Evolutionary conservation across 2,888 invertebrate genomes (phyloP), one percentile per base, ranked within the genome.

Genomic region (Norana najaformis): DNA sequence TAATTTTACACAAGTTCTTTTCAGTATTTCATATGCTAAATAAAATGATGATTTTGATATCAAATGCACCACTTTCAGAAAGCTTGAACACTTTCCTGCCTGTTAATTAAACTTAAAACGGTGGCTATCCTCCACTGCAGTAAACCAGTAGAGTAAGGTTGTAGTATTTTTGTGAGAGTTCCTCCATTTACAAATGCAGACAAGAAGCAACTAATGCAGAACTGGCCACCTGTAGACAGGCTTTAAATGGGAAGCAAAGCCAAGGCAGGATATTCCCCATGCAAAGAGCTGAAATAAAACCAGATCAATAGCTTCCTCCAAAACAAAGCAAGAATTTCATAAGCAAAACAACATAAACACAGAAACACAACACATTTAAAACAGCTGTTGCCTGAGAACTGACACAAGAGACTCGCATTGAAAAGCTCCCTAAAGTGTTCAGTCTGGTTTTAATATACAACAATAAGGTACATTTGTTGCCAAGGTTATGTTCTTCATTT

Each of bases 381-480:
- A 69, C 69, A 69, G 69, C n/a, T 69, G 69, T n/a, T 69, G n/a
- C n/a, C n/a, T 69, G n/a, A 69, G 69, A 69, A 69, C 30, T 69
- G 69, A 30, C n/a, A n/a, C 69, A 53, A 30, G 69, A 69, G 8
- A 69, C 69, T n/a, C 69, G n/a, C 6, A 69, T 69, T 69, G 69
- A 69, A 69, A 69, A 69, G 69, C 69, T n/a, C 11, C n/a, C 69
- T 69, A n/a, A 69, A 69, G n/a, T n/a, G 69, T 1, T 47, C 23
- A 23, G 47, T n/a, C n/a, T 69, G 5, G 69, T 30, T n/a, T 69
- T 8, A 69, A 69, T 69, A 69, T n/a, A 69, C n/a, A 8, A 16
- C n/a, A 30, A n/a, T 69, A n/a, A 69, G 69, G n/a, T n/a, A n/a
- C 30, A 69, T 8, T n/a, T 69, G n/a, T n/a, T 11, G 16, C 69